A percentile compares a stretch with the other conserved stretches of the same genome.
phyloP scores from a whole-genome alignment of 2,888 invertebrate genomes.

The Incurvaria masculella region DNA sequence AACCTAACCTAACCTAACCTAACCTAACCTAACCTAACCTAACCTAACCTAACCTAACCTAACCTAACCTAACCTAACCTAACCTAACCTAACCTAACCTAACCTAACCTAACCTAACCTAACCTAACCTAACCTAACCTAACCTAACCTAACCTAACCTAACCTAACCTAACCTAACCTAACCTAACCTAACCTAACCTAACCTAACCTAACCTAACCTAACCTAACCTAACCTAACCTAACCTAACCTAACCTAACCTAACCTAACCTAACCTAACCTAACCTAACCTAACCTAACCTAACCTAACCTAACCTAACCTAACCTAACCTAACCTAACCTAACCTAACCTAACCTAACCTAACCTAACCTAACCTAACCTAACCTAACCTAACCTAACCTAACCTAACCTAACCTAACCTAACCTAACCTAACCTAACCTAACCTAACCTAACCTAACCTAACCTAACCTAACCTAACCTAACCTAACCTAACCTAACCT shows the following conservation, averaged over 20 bases:
- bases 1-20: slow-evolving; percentile 3
- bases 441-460: slow-evolving; percentile 4
- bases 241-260: slow-evolving; percentile 7
- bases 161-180: slow-evolving; percentile 8
- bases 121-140: slow-evolving; percentile 5
- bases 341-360: no score
- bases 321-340: slow-evolving; percentile 4
- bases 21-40: slow-evolving; percentile 3
- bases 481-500: slow-evolving; percentile 4
- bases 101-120: neutral
- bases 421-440: slow-evolving; percentile 4
- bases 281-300: no score
- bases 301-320: slow-evolving; percentile 4
- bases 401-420: slow-evolving; percentile 3
- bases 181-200: slow-evolving; percentile 8
- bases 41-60: slow-evolving; percentile 3
- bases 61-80: no score
- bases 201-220: slow-evolving; percentile 8
- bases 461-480: slow-evolving; percentile 4
- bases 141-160: slow-evolving; percentile 7
- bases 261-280: no score
- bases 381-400: slow-evolving; percentile 7
- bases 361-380: slow-evolving; percentile 8
- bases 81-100: neutral
- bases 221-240: slow-evolving; percentile 8